phyloP scores from a whole-genome alignment of 2,797 vertebrate genomes.

The Neosilurus hyrtlii region DNA sequence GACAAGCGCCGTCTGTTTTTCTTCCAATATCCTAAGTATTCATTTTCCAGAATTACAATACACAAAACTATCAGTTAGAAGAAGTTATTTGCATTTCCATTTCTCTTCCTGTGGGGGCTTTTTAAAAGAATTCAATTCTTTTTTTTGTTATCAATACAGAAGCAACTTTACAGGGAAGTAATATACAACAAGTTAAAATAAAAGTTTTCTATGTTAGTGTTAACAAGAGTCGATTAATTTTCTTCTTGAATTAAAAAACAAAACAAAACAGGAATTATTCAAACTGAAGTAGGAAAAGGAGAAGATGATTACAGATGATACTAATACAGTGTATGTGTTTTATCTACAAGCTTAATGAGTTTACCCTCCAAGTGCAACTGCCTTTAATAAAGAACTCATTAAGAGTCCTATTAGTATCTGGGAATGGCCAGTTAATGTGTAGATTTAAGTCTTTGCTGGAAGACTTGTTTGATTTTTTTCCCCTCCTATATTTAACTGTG shows the following conservation, averaged over 20 bases:
- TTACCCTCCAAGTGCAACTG: neutral
- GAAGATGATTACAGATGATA: no score
- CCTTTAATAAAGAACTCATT: neutral
- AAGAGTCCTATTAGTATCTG: neutral
- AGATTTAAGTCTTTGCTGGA: neutral
- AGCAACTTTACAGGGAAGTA: neutral
- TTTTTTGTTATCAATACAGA: neutral
- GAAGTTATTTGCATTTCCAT: neutral
- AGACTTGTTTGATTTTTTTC: neutral
- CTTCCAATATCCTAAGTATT: neutral
- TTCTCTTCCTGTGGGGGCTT: neutral
- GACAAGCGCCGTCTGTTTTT: neutral
- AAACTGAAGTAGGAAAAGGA: neutral
- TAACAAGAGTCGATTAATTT: neutral
- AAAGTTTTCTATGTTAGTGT: neutral
- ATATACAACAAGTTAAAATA: neutral
- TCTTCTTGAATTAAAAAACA: neutral
- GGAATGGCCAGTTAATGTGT: neutral
- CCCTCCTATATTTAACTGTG: neutral
- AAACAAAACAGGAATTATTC: neutral
- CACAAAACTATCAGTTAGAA: neutral
- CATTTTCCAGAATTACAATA: neutral
- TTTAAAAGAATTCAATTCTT: neutral
- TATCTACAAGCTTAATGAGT: constrained; percentile 5
- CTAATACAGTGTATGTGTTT: neutral